Percentiles rank a stretch among this genome's conserved stretches.
Evolutionary conservation across 2,888 invertebrate genomes (phyloP).

Genomic region (Ophion costatus): DNA sequence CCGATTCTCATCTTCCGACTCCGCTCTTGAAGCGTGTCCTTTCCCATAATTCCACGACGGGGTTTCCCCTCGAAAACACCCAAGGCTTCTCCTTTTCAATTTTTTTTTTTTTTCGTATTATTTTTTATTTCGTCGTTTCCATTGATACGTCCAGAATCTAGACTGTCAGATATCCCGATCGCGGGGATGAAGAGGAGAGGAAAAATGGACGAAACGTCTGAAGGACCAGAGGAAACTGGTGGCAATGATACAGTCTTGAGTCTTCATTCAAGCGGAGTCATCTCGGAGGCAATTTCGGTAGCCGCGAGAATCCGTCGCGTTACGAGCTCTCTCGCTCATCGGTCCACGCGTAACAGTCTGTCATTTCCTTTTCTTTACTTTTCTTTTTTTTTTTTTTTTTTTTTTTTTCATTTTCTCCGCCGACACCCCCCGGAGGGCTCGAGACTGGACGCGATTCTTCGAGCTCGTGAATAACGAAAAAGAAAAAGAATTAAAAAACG

Average conservation of each 20-base stretch:
- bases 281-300: constrained; percentile 61
- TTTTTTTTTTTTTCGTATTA: constrained; percentile 8
- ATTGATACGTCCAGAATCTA: constrained; percentile 32
- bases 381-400: neutral
- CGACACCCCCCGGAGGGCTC: constrained; percentile 57
- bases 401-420: neutral
- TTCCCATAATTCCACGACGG: constrained; percentile 40
- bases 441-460: constrained; percentile 43
- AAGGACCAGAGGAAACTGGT: constrained; percentile 6
- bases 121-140: constrained; percentile 8
- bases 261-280: constrained; percentile 40
- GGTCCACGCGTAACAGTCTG: neutral
- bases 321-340: constrained; percentile 13
- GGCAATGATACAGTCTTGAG: constrained; percentile 44
- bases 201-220: constrained; percentile 32
- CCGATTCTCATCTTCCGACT: neutral
- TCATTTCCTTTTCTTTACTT: neutral
- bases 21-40: neutral
- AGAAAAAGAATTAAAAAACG: constrained; percentile 1
- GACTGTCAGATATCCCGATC: constrained; percentile 10
- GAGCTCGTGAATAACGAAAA: constrained; percentile 13
- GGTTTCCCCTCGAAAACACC: constrained; percentile 33
- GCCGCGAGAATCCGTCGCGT: constrained; percentile 16
- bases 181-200: constrained; percentile 2
- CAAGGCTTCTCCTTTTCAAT: constrained; percentile 40